A percentile compares a stretch with the other conserved stretches of the same genome.
Conservation (phyloP, 2,113 vertebrate species). For the Chunga burmeisteri region DNA sequence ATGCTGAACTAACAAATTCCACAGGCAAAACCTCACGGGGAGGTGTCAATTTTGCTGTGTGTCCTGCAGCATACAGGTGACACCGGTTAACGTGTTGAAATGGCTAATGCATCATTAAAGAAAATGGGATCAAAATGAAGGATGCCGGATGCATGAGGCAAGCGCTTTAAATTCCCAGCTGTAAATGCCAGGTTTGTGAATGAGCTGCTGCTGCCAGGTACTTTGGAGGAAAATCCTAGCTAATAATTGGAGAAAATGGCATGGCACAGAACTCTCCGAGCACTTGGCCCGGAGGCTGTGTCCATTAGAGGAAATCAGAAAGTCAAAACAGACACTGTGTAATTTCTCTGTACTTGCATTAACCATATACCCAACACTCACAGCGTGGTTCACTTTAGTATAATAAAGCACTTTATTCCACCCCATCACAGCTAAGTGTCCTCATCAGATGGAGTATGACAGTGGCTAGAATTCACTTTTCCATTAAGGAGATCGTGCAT, state of each 20-base stretch:
- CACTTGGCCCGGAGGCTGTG: not conserved
- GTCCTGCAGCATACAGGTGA: not conserved
- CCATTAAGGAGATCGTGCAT: not conserved
- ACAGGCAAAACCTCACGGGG: rapidly evolving
- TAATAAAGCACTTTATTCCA: conserved; percentile 41
- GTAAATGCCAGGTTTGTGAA: not conserved
- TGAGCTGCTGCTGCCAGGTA: not conserved
- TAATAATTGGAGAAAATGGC: conserved; percentile 18
- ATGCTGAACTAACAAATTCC: not conserved
- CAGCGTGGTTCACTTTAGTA: not conserved
- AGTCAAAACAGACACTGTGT: conserved; percentile 25
- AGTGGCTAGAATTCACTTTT: conserved; percentile 17
- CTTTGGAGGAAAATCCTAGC: not conserved
- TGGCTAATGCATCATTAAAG: not conserved
- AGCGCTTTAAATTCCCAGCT: not conserved
- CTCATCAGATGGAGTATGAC: conserved; percentile 19
- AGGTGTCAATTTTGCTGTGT: not conserved
- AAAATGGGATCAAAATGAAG: not conserved
- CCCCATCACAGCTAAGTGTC: conserved; percentile 24
- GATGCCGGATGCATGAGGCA: not conserved
- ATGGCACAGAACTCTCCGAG: not conserved
- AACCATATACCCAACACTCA: not conserved
- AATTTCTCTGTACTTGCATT: conserved; percentile 44
- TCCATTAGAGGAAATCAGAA: conserved; percentile 47
- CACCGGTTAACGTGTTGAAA: not conserved